Evolutionary conservation across 2,797 vertebrate genomes (phyloP).

Genomic region (Sebastes vulpes): DNA sequence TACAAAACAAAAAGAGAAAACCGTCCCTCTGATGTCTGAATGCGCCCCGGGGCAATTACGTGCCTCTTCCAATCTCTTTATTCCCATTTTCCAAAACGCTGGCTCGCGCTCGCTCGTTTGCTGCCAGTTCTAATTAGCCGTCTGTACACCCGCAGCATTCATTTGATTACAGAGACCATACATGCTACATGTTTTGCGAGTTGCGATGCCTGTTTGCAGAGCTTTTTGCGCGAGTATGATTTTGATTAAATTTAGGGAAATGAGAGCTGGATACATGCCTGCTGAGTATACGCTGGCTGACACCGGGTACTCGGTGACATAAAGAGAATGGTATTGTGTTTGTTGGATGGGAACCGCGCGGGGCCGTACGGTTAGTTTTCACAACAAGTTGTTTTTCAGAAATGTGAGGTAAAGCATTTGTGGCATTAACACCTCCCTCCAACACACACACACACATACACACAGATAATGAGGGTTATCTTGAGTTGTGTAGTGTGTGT

Average conservation of each 20-base stretch:
- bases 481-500: background rate
- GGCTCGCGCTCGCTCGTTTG: constrained; percentile 21
- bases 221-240: constrained; percentile 2
- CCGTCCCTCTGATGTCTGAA: constrained; percentile 47
- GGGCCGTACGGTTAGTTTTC: background rate
- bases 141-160: constrained; percentile 6
- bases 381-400: background rate
- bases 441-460: background rate
- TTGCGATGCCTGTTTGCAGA: constrained; percentile 6
- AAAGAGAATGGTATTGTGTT: constrained; percentile 46
- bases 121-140: constrained; percentile 53
- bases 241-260: constrained; percentile 39
- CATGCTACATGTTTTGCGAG: constrained; percentile 1
- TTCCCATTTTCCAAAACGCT: constrained; percentile 31
- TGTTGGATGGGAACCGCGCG: constrained; percentile 36
- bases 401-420: background rate
- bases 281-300: background rate
- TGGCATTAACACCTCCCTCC: background rate
- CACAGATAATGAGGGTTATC: constrained; percentile 17
- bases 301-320: constrained; percentile 18
- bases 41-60: constrained; percentile 19
- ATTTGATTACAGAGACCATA: constrained; percentile 29
- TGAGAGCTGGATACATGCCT: constrained; percentile 20
- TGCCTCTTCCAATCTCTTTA: constrained; percentile 54
- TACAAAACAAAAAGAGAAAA: constrained; percentile 48